Percentiles rank a stretch among this genome's conserved stretches.
phyloP scores from a whole-genome alignment of 2,888 invertebrate genomes.

The Acronicta alni region DNA sequence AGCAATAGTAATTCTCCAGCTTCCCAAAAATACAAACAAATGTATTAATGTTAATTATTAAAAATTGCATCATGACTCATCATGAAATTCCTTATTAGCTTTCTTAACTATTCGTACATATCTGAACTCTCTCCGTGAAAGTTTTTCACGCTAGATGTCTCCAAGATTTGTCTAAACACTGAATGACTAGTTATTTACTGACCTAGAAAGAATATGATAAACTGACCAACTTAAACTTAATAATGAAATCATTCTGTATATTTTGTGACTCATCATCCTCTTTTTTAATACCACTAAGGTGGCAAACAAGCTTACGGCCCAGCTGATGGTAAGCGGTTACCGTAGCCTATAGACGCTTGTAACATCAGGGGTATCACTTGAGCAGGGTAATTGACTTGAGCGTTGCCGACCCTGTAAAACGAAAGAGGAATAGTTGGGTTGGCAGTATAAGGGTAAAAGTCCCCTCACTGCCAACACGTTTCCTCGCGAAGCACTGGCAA shows the following conservation, averaged over 20 bases:
- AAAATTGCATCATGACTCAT: slow-evolving; percentile 4
- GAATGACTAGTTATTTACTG: slow-evolving; percentile 9
- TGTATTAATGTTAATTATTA: not conserved
- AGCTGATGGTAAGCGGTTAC: too few relatives aligned
- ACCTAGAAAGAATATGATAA: slow-evolving; percentile 15
- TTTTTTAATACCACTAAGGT: too few relatives aligned
- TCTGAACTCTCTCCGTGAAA: slow-evolving; percentile 58
- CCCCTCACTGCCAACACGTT: too few relatives aligned
- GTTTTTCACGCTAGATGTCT: slow-evolving; percentile 32
- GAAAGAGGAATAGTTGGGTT: too few relatives aligned
- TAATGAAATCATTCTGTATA: not conserved
- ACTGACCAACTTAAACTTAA: not conserved
- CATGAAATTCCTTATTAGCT: slow-evolving; percentile 21
- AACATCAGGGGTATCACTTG: too few relatives aligned
- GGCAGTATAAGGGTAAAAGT: too few relatives aligned
- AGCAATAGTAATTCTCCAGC: too few relatives aligned
- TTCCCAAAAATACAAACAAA: not conserved
- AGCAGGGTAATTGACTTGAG: too few relatives aligned
- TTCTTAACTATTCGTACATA: slow-evolving; percentile 8
- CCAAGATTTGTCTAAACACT: slow-evolving; percentile 8
- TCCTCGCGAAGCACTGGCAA: too few relatives aligned
- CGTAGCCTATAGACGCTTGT: too few relatives aligned
- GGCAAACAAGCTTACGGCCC: too few relatives aligned
- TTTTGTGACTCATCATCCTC: not conserved
- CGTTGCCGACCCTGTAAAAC: too few relatives aligned